These are phyloP conservation scores for Esox lucius DNA, from an alignment of 2,797 vertebrate species.

Conservation along the genomic window DNA sequence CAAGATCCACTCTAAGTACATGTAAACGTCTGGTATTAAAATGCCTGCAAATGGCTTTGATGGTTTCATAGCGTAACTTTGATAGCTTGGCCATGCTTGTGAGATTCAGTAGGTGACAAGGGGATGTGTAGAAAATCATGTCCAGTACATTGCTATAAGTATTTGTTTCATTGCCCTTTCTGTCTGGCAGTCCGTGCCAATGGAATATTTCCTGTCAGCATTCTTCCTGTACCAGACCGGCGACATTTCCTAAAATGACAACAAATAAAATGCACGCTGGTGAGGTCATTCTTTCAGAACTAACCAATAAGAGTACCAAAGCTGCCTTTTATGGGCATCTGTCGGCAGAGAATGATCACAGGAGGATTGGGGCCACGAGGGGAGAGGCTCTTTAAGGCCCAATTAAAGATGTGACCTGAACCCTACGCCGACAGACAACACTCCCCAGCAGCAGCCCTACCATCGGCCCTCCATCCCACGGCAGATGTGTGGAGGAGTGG, in stretches of 20 bases:
- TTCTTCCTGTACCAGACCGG: neutral
- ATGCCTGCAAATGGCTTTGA: conserved; percentile 23
- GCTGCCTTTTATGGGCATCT: conserved; percentile 28
- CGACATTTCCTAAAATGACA: conserved; percentile 7
- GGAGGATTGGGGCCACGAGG: conserved; percentile 16
- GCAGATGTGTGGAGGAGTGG: conserved; percentile 10
- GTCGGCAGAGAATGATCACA: neutral
- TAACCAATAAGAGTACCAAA: conserved; percentile 11
- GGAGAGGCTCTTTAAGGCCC: neutral
- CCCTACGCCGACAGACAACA: neutral
- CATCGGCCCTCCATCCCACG: neutral
- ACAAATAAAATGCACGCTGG: conserved; percentile 11
- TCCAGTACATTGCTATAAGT: neutral
- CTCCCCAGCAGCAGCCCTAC: neutral
- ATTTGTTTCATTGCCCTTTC: neutral
- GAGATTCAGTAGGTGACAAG: conserved; percentile 19
- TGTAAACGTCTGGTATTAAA: conserved; percentile 17
- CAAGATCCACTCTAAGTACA: neutral
- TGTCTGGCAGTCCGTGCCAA: neutral
- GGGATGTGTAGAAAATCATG: conserved; percentile 2
- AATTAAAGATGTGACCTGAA: neutral
- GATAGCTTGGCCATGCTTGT: conserved; percentile 24
- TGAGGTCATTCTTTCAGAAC: neutral
- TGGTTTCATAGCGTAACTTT: conserved; percentile 30
- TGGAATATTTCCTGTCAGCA: neutral